Conservation (phyloP, 2,888 invertebrate genomes). For the Amphipyra tragopoginis region DNA sequence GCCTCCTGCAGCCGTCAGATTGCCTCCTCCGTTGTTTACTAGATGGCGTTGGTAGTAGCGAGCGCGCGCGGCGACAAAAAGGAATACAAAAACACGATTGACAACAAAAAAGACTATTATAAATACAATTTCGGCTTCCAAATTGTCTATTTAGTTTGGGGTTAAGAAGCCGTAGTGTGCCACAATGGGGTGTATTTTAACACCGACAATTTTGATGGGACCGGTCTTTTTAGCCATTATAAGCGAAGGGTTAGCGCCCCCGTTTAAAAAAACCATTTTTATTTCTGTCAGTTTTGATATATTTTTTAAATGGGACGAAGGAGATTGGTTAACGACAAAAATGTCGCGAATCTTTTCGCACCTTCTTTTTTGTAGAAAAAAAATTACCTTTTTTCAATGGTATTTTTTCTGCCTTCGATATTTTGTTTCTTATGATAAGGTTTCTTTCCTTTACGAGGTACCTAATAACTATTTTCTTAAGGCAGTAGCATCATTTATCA, state of each 20-base stretch:
- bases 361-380: too few species aligned
- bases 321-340: slow-evolving; percentile 26
- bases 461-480: too few species aligned
- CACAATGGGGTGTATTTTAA: slow-evolving; percentile 87
- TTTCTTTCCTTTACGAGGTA: too few species aligned
- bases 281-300: slow-evolving; percentile 40
- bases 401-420: too few species aligned
- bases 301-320: slow-evolving; percentile 35
- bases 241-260: slow-evolving; percentile 80
- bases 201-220: slow-evolving; percentile 82
- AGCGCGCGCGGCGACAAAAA: too few species aligned
- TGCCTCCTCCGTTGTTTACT: too few species aligned
- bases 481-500: too few species aligned
- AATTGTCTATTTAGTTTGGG: slow-evolving; percentile 83
- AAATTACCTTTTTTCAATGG: too few species aligned
- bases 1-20: too few species aligned
- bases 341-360: too few species aligned
- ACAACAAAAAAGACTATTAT: slow-evolving; percentile 78
- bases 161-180: slow-evolving; percentile 85
- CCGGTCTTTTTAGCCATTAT: slow-evolving; percentile 72
- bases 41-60: too few species aligned
- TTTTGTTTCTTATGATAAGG: too few species aligned
- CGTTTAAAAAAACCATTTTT: slow-evolving; percentile 49
- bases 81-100: slow-evolving; percentile 69
- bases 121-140: slow-evolving; percentile 83